phyloP scores from a whole-genome alignment of 1,140 invertebrate genomes.

The Neodiprion fabricii region DNA sequence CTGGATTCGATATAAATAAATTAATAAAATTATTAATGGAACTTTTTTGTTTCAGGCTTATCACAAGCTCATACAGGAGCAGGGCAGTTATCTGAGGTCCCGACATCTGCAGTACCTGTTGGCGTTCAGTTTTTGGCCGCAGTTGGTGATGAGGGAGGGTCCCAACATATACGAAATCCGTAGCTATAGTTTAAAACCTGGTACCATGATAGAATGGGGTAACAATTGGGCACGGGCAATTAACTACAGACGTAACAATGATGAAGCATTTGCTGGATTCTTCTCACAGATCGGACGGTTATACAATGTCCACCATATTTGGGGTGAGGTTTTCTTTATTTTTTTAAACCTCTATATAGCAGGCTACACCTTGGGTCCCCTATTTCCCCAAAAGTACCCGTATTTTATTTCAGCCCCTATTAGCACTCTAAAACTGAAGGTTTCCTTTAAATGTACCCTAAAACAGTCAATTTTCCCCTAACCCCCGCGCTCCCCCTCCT shows the following conservation, averaged over 20 bases:
- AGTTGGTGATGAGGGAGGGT: slow-evolving; percentile 74
- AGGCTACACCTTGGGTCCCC: too few relatives aligned
- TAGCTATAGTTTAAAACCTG: slow-evolving; percentile 89
- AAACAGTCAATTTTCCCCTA: too few relatives aligned
- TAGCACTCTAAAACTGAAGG: background rate
- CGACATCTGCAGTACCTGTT: slow-evolving; percentile 92
- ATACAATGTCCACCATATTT: slow-evolving; percentile 97
- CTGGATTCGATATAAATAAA: too few relatives aligned
- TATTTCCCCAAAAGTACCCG: background rate
- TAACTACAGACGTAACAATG: slow-evolving; percentile 86
- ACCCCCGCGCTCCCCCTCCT: too few relatives aligned
- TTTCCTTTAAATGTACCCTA: background rate
- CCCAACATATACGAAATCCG: slow-evolving; percentile 93
- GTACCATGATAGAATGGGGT: slow-evolving; percentile 99
- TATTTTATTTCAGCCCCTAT: slow-evolving; percentile 10
- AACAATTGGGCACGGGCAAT: slow-evolving; percentile 98
- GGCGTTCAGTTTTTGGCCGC: slow-evolving; percentile 89
- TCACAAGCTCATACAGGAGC: slow-evolving; percentile 77
- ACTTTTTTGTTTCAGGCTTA: slow-evolving; percentile 72
- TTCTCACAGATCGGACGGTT: slow-evolving; percentile 96
- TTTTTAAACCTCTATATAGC: slow-evolving; percentile 26
- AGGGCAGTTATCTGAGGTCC: slow-evolving; percentile 84
- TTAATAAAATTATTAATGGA: background rate
- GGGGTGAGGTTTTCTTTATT: slow-evolving; percentile 76
- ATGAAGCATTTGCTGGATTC: slow-evolving; percentile 94